Evolutionary conservation across 2,888 invertebrate species (phyloP).

Genomic region (Sympetrum striolatum): DNA sequence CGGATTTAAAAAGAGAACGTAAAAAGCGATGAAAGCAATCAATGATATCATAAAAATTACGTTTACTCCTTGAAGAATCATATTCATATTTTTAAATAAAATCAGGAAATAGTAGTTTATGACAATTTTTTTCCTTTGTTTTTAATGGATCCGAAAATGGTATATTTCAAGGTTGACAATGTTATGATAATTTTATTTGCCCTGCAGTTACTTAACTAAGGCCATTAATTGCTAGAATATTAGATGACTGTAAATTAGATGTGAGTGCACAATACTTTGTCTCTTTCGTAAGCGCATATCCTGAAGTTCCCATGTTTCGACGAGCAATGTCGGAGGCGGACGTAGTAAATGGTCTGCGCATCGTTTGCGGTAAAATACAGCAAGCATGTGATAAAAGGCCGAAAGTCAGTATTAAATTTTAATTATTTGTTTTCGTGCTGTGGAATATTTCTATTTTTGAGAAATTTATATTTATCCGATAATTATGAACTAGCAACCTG

Average conservation of each 20-base stretch:
- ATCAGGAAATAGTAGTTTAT: background rate
- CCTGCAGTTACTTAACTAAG: background rate
- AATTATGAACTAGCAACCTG: background rate
- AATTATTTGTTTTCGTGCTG: background rate
- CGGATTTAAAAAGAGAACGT: background rate
- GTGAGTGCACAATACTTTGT: background rate
- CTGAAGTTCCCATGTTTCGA: background rate
- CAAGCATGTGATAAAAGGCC: slow-evolving; percentile 11
- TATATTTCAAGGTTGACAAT: background rate
- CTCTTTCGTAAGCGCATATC: background rate
- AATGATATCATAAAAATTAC: background rate
- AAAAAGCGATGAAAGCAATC: background rate
- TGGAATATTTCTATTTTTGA: background rate
- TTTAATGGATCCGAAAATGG: background rate
- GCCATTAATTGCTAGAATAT: background rate
- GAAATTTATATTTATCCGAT: background rate
- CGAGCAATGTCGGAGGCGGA: slow-evolving; percentile 58
- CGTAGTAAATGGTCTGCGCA: slow-evolving; percentile 66
- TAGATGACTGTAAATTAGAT: background rate
- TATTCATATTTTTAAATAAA: background rate
- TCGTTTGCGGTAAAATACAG: slow-evolving; percentile 68
- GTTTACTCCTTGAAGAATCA: background rate
- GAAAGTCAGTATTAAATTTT: background rate
- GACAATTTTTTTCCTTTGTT: background rate
- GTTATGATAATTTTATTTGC: background rate